Percentiles rank a stretch among this genome's conserved stretches.
Evolutionary conservation across 2,888 invertebrate genomes (phyloP).

Genomic region (Nycteola revayana): DNA sequence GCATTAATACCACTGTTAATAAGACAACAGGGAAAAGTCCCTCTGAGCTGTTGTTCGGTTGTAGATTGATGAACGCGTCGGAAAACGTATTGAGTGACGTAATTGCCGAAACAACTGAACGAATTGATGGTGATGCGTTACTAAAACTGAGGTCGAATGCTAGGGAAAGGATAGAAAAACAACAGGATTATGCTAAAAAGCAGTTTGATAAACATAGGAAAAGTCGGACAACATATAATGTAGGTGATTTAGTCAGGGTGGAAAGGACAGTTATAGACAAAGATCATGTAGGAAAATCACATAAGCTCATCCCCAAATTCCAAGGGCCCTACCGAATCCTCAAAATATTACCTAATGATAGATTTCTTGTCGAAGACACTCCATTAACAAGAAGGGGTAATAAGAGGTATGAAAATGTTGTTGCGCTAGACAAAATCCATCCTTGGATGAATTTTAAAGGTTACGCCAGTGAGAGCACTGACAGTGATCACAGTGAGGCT

Average conservation of each 20-base stretch:
- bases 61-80: slow-evolving; percentile 11
- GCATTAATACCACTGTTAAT: slow-evolving; percentile 17
- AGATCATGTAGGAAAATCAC: slow-evolving; percentile 7
- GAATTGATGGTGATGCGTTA: slow-evolving; percentile 1
- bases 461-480: neutral
- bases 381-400: slow-evolving; percentile 3
- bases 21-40: slow-evolving; percentile 17
- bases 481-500: too few species aligned
- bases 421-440: slow-evolving; percentile 3
- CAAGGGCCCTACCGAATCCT: slow-evolving; percentile 5
- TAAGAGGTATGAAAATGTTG: slow-evolving; percentile 4
- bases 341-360: slow-evolving; percentile 8
- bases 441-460: slow-evolving; percentile 2
- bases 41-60: slow-evolving; percentile 21
- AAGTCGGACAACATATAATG: neutral
- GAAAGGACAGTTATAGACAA: slow-evolving; percentile 7
- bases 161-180: slow-evolving; percentile 6
- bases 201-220: slow-evolving; percentile 11
- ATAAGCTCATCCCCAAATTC: slow-evolving; percentile 4
- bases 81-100: slow-evolving; percentile 13
- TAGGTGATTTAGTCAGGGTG: slow-evolving; percentile 3
- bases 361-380: slow-evolving; percentile 6
- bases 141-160: slow-evolving; percentile 9
- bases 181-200: slow-evolving; percentile 10
- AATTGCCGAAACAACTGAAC: slow-evolving; percentile 3